A percentile compares a stretch with the other conserved stretches of the same genome.
Evolutionary conservation across 2,888 invertebrate species (phyloP).

Genomic region (Xestia rhomboidea): DNA sequence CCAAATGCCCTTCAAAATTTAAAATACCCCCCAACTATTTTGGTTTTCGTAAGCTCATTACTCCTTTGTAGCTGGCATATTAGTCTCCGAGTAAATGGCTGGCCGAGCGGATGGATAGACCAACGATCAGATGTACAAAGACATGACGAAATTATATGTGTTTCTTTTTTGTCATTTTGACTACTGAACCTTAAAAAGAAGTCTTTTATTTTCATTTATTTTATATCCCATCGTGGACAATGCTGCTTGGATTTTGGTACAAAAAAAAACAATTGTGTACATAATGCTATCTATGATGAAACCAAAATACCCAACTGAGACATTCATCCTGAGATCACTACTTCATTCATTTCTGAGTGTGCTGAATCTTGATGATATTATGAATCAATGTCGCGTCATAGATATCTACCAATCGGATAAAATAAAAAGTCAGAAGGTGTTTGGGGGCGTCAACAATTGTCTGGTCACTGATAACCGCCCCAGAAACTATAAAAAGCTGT

Average conservation of each 20-base stretch:
- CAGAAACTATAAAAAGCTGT: neutral
- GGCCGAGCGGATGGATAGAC: neutral
- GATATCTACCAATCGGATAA: slow-evolving; percentile 30
- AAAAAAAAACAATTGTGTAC: neutral
- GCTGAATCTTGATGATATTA: slow-evolving; percentile 19
- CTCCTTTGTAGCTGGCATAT: neutral
- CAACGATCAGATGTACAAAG: neutral
- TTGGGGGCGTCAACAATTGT: slow-evolving; percentile 16
- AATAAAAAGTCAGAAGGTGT: slow-evolving; percentile 5
- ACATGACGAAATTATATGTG: neutral
- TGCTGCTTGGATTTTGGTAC: neutral
- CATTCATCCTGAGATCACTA: neutral
- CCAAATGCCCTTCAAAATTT: neutral
- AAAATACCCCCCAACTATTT: no score
- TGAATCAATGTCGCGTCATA: slow-evolving; percentile 14
- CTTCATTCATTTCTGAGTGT: neutral
- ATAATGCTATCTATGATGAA: neutral
- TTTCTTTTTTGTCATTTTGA: neutral
- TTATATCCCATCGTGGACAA: neutral
- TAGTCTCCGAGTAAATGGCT: neutral
- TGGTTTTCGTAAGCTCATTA: neutral
- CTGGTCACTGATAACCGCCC: slow-evolving; percentile 34
- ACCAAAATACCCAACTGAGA: neutral
- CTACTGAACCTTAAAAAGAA: neutral
- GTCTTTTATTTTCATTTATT: neutral